Evolutionary conservation across 2,888 invertebrate genomes (phyloP).

Genomic region (Leptinotarsa peninsularis): DNA sequence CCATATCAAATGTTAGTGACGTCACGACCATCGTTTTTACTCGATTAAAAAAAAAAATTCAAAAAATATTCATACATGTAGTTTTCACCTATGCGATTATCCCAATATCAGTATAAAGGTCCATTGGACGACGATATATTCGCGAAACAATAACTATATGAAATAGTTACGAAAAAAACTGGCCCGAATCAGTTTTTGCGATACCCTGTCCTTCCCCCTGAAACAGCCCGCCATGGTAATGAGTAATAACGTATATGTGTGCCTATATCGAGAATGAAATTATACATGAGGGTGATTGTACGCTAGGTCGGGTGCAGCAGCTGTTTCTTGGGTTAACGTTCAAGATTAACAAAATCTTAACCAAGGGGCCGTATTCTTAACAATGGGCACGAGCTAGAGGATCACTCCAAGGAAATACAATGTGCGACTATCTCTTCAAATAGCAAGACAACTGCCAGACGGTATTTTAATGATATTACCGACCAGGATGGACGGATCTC

Average conservation of each 20-base stretch:
- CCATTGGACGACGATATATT: too few relatives aligned
- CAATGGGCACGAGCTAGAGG: constrained; percentile 53
- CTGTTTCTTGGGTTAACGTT: constrained; percentile 46
- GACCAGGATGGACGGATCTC: constrained; percentile 16
- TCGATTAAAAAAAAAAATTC: too few relatives aligned
- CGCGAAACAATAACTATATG: too few relatives aligned
- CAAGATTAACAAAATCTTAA: constrained; percentile 48
- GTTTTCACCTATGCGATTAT: too few relatives aligned
- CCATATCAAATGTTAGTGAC: too few relatives aligned
- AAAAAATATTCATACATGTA: too few relatives aligned
- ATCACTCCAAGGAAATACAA: constrained; percentile 40
- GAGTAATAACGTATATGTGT: constrained; percentile 34
- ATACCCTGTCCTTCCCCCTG: background rate
- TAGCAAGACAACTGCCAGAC: constrained; percentile 41
- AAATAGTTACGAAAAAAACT: background rate
- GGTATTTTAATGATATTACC: constrained; percentile 24
- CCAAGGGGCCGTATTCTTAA: constrained; percentile 44
- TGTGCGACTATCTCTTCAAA: constrained; percentile 44
- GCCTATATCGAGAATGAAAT: constrained; percentile 44
- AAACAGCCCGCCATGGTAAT: constrained; percentile 28
- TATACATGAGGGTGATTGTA: constrained; percentile 43
- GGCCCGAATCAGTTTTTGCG: background rate
- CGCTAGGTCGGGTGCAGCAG: constrained; percentile 38
- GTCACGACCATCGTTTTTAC: too few relatives aligned
- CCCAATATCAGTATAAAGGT: too few relatives aligned